Base-by-base conservation (phyloP, 2,797 vertebrate genomes). In the Acipenser ruthenus region DNA sequence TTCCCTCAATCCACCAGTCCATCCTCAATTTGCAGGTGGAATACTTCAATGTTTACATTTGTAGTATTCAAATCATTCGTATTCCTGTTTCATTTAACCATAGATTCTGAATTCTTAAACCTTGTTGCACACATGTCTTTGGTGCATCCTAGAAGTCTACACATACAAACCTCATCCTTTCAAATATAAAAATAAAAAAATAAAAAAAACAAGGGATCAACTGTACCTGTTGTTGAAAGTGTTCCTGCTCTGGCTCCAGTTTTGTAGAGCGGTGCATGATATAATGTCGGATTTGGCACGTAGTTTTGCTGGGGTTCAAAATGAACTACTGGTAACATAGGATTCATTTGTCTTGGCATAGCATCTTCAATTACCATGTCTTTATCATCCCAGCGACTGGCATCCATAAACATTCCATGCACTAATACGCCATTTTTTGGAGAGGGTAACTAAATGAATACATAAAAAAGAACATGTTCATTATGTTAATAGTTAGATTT, bases 221-320 rank as follows among this genome's bases (percentile, higher is more conserved):
- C 12, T 7, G 47, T 74, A 90, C 91, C 89, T 67, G 89, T 93
- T 59, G 90, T 91, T 53, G 90, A 91, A 0, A 93, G 83, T 0
- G 87, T 90, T 51, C 91, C 92, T 3, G 89, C 89, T 58, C 92
- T 81, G 69, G 82, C 85, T 1, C 86, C 89, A 53, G 90, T 92
- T 82, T 93, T 93, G 78, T 88, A 92, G 15, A 93, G 83, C 0
- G 90, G 89, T 6, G 89, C 86, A 0, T 89, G 87, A 71, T 92
- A 91, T 10, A 90, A 72, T 0, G 65, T 70, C 0, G 76, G 69
- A 7, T 73, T 67, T 1, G 88, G 80, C 12, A 78, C 77, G 6
- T 93, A 91, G 75, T 91, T 93, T 73, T 83, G 91, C 62, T 80
- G 83, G 1, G 94, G 94, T 74, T 94, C 90, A 74, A 94, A 94